phyloP scores from a whole-genome alignment of 1,140 invertebrate species.

The Drosophila oshimai region DNA sequence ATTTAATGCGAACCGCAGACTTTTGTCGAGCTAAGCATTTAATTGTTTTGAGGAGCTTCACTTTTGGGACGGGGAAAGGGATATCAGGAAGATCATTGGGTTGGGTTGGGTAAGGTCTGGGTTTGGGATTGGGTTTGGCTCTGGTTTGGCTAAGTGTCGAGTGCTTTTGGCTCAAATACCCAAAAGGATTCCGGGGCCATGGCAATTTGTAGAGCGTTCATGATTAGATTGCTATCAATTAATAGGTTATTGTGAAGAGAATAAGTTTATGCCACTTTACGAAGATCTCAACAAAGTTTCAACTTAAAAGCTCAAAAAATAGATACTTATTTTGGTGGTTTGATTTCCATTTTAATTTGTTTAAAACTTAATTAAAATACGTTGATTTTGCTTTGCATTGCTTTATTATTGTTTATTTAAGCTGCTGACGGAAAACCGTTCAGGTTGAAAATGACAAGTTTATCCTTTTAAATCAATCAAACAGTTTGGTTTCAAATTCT shows the following conservation, averaged over 20 bases:
- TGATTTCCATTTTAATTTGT: no score
- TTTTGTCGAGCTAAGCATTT: conserved; percentile 80
- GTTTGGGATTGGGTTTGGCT: neutral
- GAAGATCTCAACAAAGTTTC: no score
- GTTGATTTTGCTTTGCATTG: no score
- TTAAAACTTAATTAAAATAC: no score
- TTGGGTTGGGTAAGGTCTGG: neutral
- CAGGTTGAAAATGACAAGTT: no score
- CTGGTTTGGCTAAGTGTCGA: conserved; percentile 1
- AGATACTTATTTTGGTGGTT: no score
- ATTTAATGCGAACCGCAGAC: conserved; percentile 80
- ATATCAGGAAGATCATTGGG: conserved; percentile 10
- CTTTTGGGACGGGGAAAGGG: conserved; percentile 1
- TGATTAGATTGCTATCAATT: conserved; percentile 30
- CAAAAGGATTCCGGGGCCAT: neutral
- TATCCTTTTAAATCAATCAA: no score
- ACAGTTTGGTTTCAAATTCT: no score
- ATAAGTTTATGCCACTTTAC: neutral
- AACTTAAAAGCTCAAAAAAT: no score
- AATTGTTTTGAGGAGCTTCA: conserved; percentile 66
- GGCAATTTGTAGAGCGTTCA: conserved; percentile 18
- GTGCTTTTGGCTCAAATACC: neutral
- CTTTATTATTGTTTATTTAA: no score
- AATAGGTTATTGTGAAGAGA: conserved; percentile 1
- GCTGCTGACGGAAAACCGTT: no score